Conservation (phyloP, 92 coral and sea anemone species). For the Umimayanthus chanpuru region DNA sequence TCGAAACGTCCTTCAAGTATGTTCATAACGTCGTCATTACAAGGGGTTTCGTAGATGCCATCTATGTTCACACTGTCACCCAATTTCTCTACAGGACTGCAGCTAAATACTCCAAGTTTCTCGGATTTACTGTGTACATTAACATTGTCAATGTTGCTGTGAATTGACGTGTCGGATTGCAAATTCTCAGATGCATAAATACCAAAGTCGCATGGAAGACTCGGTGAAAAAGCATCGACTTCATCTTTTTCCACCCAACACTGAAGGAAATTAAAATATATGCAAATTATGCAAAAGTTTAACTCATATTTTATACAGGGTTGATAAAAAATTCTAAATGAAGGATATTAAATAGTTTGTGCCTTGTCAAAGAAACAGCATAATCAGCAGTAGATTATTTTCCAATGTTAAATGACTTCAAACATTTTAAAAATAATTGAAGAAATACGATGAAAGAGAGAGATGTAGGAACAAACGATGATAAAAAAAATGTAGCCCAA, state of each 20-base stretch:
- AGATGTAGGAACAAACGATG: no score
- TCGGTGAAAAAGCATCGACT: background rate
- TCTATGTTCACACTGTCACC: background rate
- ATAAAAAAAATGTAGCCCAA: no score
- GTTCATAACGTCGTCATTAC: background rate
- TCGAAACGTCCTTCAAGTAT: conserved; percentile 1
- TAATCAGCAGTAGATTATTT: no score
- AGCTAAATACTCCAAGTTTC: conserved; percentile 11
- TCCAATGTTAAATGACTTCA: no score
- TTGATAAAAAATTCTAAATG: no score
- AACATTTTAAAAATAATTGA: no score
- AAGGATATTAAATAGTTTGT: no score
- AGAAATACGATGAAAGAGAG: no score
- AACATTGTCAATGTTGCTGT: background rate
- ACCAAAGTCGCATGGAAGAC: background rate
- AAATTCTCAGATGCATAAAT: background rate
- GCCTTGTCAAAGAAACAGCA: no score
- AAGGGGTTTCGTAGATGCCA: background rate
- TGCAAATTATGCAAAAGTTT: background rate
- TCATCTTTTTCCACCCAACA: background rate
- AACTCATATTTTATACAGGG: no score
- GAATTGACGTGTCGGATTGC: background rate
- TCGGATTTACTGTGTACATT: background rate
- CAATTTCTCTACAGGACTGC: conserved; percentile 19
- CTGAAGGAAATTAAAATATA: background rate